Evolutionary conservation across 2,113 vertebrate species (phyloP), one percentile per base, ranked within the genome.

Genomic region (Haplochromis burtoni): DNA sequence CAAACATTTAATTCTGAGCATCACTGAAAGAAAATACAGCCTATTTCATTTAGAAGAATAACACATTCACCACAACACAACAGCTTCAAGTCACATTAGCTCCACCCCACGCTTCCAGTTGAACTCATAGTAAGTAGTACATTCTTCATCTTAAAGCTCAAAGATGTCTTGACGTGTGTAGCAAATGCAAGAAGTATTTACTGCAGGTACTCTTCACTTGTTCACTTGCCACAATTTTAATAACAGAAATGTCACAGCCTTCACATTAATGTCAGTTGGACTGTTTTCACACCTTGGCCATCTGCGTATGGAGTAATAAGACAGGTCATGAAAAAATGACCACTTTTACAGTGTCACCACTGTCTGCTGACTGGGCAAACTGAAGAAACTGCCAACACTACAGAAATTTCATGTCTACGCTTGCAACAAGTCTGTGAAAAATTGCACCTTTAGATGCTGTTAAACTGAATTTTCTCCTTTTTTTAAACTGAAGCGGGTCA

Each of bases 401-500:
- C 26, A 16, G 21, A 24, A 7, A 90, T 93, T 87, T 91, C 38
- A 79, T 81, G 88, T 87, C 49, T 45, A 71, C 6, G 0, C 85
- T 85, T 89, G 14, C 90, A 91, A 83, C 33, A 29, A 10, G 31
- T 61, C 26, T 81, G 71, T 59, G 49, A 83, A 82, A 92, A 88
- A 57, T 84, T 79, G 55, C 88, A 80, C 81, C 40, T 76, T 6
- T 10, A 10, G 13, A 42, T 81, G 45, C 80, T 26, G 88, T 93
- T 90, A 90, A 93, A 93, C 82, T 83, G 76, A 88, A 83, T 29
- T 49, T 76, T 81, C 84, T 54, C 49, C 59, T 86, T 91, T 61
- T 16, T 66, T 61, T n/a, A 47, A 61, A 80, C 33, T 71, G 54
- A 53, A 26, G 40, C n/a, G 13, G 26, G 54, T 40, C 47, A 21